Percentiles rank a stretch among this genome's conserved stretches.
phyloP scores from a whole-genome alignment of 2,888 invertebrate genomes.

The Himalopsyche japonica region DNA sequence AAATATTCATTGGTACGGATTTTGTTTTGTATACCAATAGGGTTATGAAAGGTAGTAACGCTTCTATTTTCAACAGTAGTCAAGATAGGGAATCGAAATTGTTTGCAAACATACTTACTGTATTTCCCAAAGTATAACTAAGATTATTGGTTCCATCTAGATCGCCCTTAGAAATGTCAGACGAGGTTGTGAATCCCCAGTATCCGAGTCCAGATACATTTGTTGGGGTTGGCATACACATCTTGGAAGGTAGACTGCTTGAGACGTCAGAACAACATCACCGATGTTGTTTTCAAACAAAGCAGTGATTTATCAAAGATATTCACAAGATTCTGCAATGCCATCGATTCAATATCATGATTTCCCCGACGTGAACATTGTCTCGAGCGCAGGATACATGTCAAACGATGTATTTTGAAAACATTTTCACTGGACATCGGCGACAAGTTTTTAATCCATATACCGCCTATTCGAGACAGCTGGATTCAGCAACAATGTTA shows the following conservation, averaged over 20 bases:
- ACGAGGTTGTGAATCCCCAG: slow-evolving; percentile 59
- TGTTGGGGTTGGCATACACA: slow-evolving; percentile 62
- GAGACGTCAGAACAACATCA: slow-evolving; percentile 27
- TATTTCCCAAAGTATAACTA: slow-evolving; percentile 58
- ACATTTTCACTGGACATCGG: background rate
- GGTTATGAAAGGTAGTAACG: too few species aligned
- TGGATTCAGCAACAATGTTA: slow-evolving; percentile 13
- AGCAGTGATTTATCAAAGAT: background rate
- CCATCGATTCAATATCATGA: slow-evolving; percentile 8
- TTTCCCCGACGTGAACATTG: background rate
- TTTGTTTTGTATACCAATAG: too few species aligned
- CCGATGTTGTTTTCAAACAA: background rate
- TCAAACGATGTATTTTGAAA: background rate
- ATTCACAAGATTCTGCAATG: background rate
- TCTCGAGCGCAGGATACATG: background rate
- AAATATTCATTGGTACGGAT: too few species aligned
- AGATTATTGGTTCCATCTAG: slow-evolving; percentile 59
- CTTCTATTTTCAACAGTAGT: too few species aligned
- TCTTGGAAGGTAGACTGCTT: slow-evolving; percentile 45
- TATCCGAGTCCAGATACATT: slow-evolving; percentile 61
- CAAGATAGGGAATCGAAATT: background rate
- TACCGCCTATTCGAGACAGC: slow-evolving; percentile 28
- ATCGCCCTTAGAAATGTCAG: slow-evolving; percentile 58
- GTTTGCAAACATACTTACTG: slow-evolving; percentile 47
- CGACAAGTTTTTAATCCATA: slow-evolving; percentile 7